Conservation (phyloP, 2,113 vertebrate genomes). For the Mesitornis unicolor region DNA sequence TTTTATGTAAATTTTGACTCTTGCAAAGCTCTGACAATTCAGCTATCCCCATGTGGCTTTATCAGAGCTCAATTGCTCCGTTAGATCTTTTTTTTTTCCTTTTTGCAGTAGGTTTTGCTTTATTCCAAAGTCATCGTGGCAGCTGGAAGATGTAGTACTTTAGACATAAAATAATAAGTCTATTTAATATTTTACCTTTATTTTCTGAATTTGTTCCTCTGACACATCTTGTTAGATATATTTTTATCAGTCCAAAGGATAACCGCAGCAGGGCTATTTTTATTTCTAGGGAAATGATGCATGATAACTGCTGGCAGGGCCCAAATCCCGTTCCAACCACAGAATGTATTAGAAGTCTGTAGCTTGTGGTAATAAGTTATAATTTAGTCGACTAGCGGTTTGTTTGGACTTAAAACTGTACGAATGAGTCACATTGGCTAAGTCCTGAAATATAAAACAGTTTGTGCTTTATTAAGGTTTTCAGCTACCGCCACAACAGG, state of each 20-base stretch:
- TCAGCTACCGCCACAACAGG: not conserved
- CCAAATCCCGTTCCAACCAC: not conserved
- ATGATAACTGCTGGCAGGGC: constrained; percentile 18
- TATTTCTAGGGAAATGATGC: constrained; percentile 63
- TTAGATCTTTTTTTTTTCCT: constrained; percentile 46
- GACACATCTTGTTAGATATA: constrained; percentile 49
- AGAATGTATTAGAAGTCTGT: constrained; percentile 52
- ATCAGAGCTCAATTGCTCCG: constrained; percentile 40
- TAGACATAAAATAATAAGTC: constrained; percentile 35
- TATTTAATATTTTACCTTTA: constrained; percentile 59
- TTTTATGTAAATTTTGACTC: constrained; percentile 70
- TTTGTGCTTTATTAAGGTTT: constrained; percentile 56
- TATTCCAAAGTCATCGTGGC: constrained; percentile 34
- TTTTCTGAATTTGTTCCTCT: constrained; percentile 58
- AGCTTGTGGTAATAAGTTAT: constrained; percentile 55
- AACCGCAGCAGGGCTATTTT: constrained; percentile 70
- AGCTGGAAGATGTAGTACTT: constrained; percentile 46
- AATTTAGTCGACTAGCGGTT: constrained; percentile 61
- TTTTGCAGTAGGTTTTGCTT: constrained; percentile 33
- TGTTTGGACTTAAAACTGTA: constrained; percentile 39
- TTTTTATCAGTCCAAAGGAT: constrained; percentile 65
- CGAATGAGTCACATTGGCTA: constrained; percentile 54
- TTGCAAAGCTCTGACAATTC: constrained; percentile 36
- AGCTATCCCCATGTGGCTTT: constrained; percentile 43
- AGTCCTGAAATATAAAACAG: constrained; percentile 33